Percentiles rank a stretch among this genome's conserved stretches.
Evolutionary conservation across 2,888 invertebrate species (phyloP).

Genomic region (Rhodophaea formosa): DNA sequence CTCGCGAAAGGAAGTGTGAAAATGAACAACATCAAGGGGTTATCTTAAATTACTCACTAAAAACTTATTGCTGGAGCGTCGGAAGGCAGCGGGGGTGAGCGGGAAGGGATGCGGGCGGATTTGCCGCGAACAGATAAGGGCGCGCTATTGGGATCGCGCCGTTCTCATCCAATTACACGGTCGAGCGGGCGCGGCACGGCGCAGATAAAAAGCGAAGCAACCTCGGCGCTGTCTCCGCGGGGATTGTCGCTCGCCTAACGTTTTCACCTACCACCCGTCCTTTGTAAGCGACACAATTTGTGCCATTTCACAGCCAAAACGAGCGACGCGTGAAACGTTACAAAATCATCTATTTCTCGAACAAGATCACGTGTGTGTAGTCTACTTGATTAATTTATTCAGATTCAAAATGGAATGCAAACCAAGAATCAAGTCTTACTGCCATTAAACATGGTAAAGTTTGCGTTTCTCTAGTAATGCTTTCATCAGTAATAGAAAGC

Average conservation of each 20-base stretch:
- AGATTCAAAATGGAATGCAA: no score
- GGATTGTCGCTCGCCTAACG: constrained; percentile 76
- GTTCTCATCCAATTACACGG: constrained; percentile 82
- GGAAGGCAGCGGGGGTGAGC: constrained; percentile 46
- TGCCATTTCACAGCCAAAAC: constrained; percentile 36
- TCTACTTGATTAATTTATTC: not conserved
- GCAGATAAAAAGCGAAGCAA: constrained; percentile 74
- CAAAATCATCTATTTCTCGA: constrained; percentile 15
- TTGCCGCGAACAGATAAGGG: constrained; percentile 81
- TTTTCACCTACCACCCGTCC: constrained; percentile 70
- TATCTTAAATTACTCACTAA: constrained; percentile 82
- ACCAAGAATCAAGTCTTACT: no score
- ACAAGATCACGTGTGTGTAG: not conserved
- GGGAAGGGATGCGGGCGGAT: constrained; percentile 55
- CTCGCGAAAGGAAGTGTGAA: constrained; percentile 82
- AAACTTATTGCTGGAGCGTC: constrained; percentile 74
- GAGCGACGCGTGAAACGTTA: constrained; percentile 13
- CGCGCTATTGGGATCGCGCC: constrained; percentile 80
- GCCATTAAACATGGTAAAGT: no score
- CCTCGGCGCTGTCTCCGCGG: constrained; percentile 71
- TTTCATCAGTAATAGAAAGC: no score
- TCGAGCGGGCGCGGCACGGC: constrained; percentile 72
- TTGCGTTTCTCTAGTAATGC: no score
- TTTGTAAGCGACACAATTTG: constrained; percentile 49
- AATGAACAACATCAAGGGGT: constrained; percentile 82